Evolutionary conservation across 2,797 vertebrate species (phyloP).

Genomic region (Myioborus melanocephalus): DNA sequence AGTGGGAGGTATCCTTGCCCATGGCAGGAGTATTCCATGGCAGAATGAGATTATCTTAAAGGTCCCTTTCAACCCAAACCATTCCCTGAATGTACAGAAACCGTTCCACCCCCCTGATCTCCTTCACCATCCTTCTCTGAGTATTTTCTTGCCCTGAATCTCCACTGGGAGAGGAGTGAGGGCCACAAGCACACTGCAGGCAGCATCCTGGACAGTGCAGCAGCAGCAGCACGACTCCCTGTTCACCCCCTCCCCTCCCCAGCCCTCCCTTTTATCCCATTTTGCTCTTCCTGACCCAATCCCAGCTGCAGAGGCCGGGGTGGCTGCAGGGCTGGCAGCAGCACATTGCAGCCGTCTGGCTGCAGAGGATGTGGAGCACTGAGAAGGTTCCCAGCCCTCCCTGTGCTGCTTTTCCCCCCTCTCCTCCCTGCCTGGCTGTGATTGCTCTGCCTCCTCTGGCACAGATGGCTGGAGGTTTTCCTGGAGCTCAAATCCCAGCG

Average conservation of each 20-base stretch:
- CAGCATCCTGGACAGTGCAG: not conserved
- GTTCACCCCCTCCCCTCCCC: not conserved
- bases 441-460: not conserved
- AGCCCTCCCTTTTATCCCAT: not conserved
- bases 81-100: not conserved
- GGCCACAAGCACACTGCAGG: not conserved
- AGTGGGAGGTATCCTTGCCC: not conserved
- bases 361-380: not conserved
- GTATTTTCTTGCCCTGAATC: not conserved
- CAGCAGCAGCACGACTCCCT: not conserved
- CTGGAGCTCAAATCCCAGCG: not conserved
- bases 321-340: conserved; percentile 30
- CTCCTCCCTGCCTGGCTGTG: not conserved
- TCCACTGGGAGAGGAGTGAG: not conserved
- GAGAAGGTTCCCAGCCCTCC: not conserved
- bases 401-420: not conserved
- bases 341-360: not conserved
- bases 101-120: not conserved
- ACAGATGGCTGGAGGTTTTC: not conserved
- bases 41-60: rapidly evolving
- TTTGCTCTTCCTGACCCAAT: not conserved
- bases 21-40: too few species aligned
- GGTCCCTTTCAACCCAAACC: not conserved
- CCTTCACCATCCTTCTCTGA: not conserved
- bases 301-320: rapidly evolving